These are phyloP conservation scores for Drosophila ezoana DNA, from an alignment of 2,888 invertebrate species.

Conservation along the genomic window DNA sequence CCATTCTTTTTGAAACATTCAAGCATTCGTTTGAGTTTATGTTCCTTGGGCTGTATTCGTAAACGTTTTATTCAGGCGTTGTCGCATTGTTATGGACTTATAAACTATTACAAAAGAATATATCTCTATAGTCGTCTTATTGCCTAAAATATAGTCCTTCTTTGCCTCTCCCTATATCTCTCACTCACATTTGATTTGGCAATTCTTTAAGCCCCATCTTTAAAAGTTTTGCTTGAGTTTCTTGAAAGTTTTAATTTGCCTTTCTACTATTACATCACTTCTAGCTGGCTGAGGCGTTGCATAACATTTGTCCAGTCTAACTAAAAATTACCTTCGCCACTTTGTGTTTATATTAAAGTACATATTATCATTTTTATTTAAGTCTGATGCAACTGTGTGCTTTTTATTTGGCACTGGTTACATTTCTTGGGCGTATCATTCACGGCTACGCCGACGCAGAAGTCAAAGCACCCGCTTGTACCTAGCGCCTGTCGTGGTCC, in stretches of 20 bases:
- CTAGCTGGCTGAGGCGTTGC: neutral
- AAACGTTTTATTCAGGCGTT: too few relatives aligned
- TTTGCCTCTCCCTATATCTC: too few relatives aligned
- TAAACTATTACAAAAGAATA: neutral
- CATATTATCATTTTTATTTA: conserved; percentile 39
- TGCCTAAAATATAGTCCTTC: neutral
- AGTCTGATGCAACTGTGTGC: conserved; percentile 25
- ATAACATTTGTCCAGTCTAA: conserved; percentile 18
- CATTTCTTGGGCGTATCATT: conserved; percentile 29
- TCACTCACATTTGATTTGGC: neutral
- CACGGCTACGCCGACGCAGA: conserved; percentile 40
- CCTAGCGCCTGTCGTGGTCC: conserved; percentile 14
- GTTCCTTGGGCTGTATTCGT: too few relatives aligned
- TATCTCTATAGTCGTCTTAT: neutral
- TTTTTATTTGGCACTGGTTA: conserved; percentile 11
- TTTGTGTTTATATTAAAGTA: conserved; percentile 13
- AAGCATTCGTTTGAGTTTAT: too few relatives aligned
- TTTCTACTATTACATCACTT: conserved; percentile 27
- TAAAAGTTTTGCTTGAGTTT: neutral
- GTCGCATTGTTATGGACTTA: neutral
- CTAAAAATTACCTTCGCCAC: neutral
- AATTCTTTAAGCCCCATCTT: neutral
- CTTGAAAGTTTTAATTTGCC: neutral
- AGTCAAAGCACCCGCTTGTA: conserved; percentile 48
- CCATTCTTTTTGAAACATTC: too few relatives aligned